Base-by-base conservation (phyloP, 92 coral and sea anemone genomes). In the Parazoanthus swiftii region DNA sequence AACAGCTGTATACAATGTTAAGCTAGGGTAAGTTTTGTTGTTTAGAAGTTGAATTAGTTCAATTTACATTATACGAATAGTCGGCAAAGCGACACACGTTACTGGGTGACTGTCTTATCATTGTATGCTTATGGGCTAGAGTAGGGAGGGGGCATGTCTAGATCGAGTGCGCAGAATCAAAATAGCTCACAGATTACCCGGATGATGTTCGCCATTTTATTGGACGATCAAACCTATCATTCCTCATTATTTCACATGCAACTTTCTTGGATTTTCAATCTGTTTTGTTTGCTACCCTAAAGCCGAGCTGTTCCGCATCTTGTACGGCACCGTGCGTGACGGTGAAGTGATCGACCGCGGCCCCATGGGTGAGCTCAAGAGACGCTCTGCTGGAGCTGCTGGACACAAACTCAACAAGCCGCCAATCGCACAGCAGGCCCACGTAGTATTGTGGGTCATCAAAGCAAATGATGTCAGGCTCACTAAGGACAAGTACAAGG, bases 401-500 rank as follows among this genome's bases (percentile, higher is more conserved):
- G 96, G 90, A 33, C 83, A 89, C 90, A 94, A 89, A 82, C 92
- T 94, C 88, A 88, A 94, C 87, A 94, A 89, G 85, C 93, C 95
- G 23, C 95, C 96, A 13, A 56, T 94, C 16, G 79, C 90, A 70
- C 72, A 68, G 58, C 96, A 94, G 88, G 89, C 89, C 6, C 96
- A 94, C 75, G 96, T 92, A 80, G 95, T 86, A 65, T 86, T 92
- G 74, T 94, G 96, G 96, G 95, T 94, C 84, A 92, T 94, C 89
- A 94, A 90, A 48, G 95, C 91, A 5, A 73, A 90, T 76, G 96
- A 94, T 84, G 67, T 94, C 86, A 89, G 94, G 29, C 86, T 94
- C 25, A 87, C 88, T 72, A 82, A 86, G 43, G 92, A 85, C 78
- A 72, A 90, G 39, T 94, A 94, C 85, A 72, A 54, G 70, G 91